Evolutionary conservation across 2,797 vertebrate species (phyloP), one percentile per base, ranked within the genome.

Genomic region (Coregonus ussuriensis): DNA sequence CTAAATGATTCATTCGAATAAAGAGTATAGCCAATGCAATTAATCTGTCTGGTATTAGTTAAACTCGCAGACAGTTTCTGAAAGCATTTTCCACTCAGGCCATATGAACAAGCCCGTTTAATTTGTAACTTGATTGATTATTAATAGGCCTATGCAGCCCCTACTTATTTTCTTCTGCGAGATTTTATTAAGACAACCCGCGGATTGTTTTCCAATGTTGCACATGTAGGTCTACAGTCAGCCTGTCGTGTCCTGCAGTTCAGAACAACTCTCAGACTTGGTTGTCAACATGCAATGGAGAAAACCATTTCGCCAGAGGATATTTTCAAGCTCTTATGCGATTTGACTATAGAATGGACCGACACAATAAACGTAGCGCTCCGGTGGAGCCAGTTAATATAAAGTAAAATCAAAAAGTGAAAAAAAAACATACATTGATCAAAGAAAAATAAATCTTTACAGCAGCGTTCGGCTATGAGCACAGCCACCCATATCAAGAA

Each of bases 351-450:
- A 31, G 63, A 52, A 59, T 76, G 35, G 35, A 25, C 65, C 65
- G 6, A 65, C 66, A 71, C 52, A 71, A 71, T 76, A 71, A 41
- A 52, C 75, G 31, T 75, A 52, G 63, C 29, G 75, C 52, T 59
- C 67, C 56, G 52, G 11, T 76, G 67, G 65, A 75, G 63, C 51
- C 29, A 41, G 67, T 56, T 47, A 75, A 29, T 67, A 52, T 35
- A 18, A 69, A 70, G 21, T 41, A 31, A 56, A 56, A 76, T 70
- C 53, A 74, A 47, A 62, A 71, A 70, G 56, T 1, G 18, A 51
- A 71, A 4, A 52, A 71, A 71, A 18, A 51, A 15, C 47, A 25
- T 71, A 71, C 69, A 52, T 47, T 21, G 68, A 41, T 70, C 68
- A 70, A 47, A 51, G 68, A 25, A 70, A 70, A 71, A 14, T n/a